Evolutionary conservation across 1,140 invertebrate genomes (phyloP), one percentile per base, ranked within the genome.

Genomic region (Lineus longissimus): DNA sequence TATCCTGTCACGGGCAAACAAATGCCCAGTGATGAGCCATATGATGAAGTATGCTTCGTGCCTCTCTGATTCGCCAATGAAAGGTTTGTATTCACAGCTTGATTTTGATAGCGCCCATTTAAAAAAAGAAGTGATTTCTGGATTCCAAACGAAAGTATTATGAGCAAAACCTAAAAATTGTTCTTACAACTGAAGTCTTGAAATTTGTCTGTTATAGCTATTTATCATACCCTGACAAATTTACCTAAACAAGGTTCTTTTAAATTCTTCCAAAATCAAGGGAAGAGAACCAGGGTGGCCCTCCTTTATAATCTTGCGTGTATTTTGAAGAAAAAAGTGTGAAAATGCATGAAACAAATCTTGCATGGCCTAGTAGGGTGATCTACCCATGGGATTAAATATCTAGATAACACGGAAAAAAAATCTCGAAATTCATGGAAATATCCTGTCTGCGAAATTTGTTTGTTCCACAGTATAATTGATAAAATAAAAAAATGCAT

Each of bases 1-100:
- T 2, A 61, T 81, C 56, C 72, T 78, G 61, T 68, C 61, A 54
- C 71, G 77, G 55, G 75, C 72, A 19, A 71, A 77, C 19, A 66
- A 72, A 27, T 81, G 79, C 62, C 79, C 79, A 4, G 67, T 79
- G n/a, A 79, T 80, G 76, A 67, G 68, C 11, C 74, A 73, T 55
- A 55, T 67, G 25, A 43, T 67, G 43, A 64, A 68, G 56, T 70
- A 66, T 51, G 22, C 66, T 19, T 57, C 65, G 36, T 17, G 47
- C 7, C 23, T 36, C 6, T n/a, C 58, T 4, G 19, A 25, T 25
- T 19, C 17, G 17, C 30, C 6, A 11, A 27, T 19, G n/a, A 57
- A 57, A 6, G n/a, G 17, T n/a, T 33, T 7, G 30, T 27, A 33
- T 55, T 11, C 23, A 13, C 11, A 11, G 13, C 11, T 55, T 11